Evolutionary conservation across 2,797 vertebrate genomes (phyloP), one percentile per base, ranked within the genome.

Genomic region (Thunnus albacares): DNA sequence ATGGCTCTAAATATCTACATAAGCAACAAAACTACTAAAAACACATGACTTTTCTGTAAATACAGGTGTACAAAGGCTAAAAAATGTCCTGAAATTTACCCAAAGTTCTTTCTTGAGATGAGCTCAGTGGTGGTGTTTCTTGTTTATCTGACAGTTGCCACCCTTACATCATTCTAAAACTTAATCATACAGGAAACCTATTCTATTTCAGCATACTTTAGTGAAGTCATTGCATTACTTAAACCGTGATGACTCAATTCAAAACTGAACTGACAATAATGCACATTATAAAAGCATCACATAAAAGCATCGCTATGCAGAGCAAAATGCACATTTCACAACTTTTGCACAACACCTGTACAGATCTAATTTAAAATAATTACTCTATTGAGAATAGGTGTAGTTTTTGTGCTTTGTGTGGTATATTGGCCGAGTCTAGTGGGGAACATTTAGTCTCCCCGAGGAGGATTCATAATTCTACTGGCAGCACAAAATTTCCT

Each of bases 391-490:
- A 51, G 64, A 83, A 20, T 59, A 53, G 41, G 57, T 55, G 13
- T 13, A 8, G 26, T 22, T 49, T 77, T 75, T 51, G 14, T 30
- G 51, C 79, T 59, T 51, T 51, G 49, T 56, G 63, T 71, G 58
- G 18, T 49, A 5, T 38, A 0, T 65, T 38, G 45, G 56, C 26
- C 30, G 24, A 74, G 28, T 81, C 78, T 52, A 56, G 28, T 13
- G 26, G 63, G 71, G 70, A 81, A 83, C 80, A 60, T 85, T 83
- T 47, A 38, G 13, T 66, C 71, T 80, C 69, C 77, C 80, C 3
- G 41, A 71, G 79, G 68, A 77, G 73, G 18, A 85, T 70, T 67
- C 55, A 58, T 55, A 51, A 58, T 28, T 80, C 82, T 69, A 85
- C 59, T 56, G 73, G 75, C 72, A 45, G 75, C 28, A 24, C 59